Base-by-base conservation (phyloP, 1,140 invertebrate species). In the Tetragonula clypearis region DNA sequence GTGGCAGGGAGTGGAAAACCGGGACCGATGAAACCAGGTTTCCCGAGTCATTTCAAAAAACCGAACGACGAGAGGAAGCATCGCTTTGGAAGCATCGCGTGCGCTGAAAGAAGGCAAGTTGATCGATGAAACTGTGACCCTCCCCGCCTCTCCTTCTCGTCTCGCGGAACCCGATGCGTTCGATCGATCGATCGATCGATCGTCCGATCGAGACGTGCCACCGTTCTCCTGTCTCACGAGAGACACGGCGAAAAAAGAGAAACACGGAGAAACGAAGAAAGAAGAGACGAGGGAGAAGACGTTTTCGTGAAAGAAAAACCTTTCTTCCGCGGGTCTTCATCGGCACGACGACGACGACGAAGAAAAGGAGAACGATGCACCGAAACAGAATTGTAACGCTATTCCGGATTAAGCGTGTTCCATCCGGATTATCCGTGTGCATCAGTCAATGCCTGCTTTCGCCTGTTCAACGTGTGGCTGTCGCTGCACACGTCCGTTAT, bases 101-200 rank as follows among this genome's bases (percentile, higher is more conserved):
- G 62, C 72, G 76, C 41, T 86, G 26, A 68, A 82, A 82, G 84
- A 76, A 30, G 53, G 2, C 17, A 82, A 76, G 73, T 83, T 90
- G 90, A 91, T 91, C 91, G 91, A 91, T 92, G 87, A 89, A 68
- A 49, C 53, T 71, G 78, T 41, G 87, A 89, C 83, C 85, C 87
- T 35, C 35, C 35, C 35, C 35, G 88, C 75, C 84, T 87, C 84
- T 82, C 79, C 74, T 89, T 85, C 74, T 89, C 84, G 88, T 91
- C 86, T 90, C 83, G 62, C 83, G 79, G 76, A 87, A 87, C 83
- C 86, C 82, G 84, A 82, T 87, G 86, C 88, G 89, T 89, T 90
- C 91, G 86, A 91, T 92, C 90, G 90, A 92, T 90, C 88, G 90
- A 92, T 90, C 88, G 62, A 71, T 58, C 83, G 81, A 74, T 84